Percentiles rank a stretch among this genome's conserved stretches.
Conservation (phyloP, 2,888 invertebrate genomes). For the Calameuta filiformis region DNA sequence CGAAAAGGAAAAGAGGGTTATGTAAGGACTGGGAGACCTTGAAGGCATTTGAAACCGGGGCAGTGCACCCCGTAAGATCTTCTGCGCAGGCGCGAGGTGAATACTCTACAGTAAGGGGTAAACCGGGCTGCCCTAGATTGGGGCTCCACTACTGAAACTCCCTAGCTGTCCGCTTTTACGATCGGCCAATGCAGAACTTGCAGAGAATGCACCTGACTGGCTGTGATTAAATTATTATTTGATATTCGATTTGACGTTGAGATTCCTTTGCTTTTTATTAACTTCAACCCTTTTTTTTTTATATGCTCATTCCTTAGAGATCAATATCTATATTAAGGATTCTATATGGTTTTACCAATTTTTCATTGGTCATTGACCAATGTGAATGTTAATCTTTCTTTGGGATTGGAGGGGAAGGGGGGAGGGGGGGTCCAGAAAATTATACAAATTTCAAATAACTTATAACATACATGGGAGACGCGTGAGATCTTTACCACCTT, state of each 20-base stretch:
- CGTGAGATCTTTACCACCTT: background rate
- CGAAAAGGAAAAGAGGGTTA: background rate
- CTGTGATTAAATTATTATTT: background rate
- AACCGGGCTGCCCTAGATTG: conserved; percentile 52
- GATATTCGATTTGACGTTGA: background rate
- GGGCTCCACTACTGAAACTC: conserved; percentile 20
- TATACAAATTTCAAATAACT: background rate
- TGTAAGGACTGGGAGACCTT: conserved; percentile 52
- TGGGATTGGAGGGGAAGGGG: no score
- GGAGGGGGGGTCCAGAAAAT: background rate
- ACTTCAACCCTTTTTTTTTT: background rate
- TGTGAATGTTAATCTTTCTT: background rate
- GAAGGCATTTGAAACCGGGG: conserved; percentile 62
- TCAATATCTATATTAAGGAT: background rate
- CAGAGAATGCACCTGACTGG: background rate
- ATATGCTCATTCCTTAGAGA: background rate
- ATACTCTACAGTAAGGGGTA: conserved; percentile 36
- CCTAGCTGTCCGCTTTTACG: background rate
- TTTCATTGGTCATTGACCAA: conserved; percentile 32
- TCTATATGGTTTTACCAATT: conserved; percentile 18
- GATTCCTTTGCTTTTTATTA: background rate
- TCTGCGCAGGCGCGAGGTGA: conserved; percentile 48
- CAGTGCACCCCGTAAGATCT: conserved; percentile 54
- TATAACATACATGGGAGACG: background rate
- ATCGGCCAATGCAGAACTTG: background rate